A percentile compares a stretch with the other conserved stretches of the same genome.
Evolutionary conservation across 2,113 vertebrate species (phyloP).

Genomic region (Aspiorhynchus laticeps): DNA sequence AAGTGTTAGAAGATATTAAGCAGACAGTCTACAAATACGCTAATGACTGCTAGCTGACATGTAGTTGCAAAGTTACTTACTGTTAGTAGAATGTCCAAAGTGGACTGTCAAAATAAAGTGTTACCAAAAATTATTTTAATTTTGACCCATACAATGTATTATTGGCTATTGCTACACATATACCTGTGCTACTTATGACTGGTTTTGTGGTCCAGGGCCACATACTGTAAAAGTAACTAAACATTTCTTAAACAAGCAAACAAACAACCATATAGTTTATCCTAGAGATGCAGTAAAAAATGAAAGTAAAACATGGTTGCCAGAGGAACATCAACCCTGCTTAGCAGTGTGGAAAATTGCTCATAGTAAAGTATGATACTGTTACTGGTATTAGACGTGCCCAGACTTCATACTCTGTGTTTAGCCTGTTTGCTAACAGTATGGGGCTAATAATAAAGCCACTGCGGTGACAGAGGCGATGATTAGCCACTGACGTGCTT

Average conservation of each 20-base stretch:
- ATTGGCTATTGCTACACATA: too few species aligned
- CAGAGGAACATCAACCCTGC: not conserved
- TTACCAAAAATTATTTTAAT: too few species aligned
- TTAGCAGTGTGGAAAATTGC: not conserved
- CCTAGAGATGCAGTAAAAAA: not conserved
- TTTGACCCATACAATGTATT: too few species aligned
- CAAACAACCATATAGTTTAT: not conserved
- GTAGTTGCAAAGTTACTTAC: too few species aligned
- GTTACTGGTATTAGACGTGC: constrained; percentile 5
- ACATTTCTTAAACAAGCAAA: not conserved
- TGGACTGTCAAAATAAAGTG: too few species aligned
- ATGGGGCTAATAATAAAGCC: constrained; percentile 12
- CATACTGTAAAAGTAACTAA: not conserved
- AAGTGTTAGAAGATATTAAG: too few species aligned
- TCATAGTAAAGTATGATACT: not conserved
- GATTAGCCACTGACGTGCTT: constrained; percentile 14
- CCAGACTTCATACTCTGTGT: constrained; percentile 9
- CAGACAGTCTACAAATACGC: too few species aligned
- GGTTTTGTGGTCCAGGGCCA: too few species aligned
- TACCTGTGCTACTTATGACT: too few species aligned
- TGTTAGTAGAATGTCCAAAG: too few species aligned
- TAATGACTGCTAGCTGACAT: too few species aligned
- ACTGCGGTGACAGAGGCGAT: not conserved
- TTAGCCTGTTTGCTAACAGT: constrained; percentile 24
- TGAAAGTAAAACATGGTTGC: not conserved